Evolutionary conservation across 2,888 invertebrate genomes (phyloP).

Genomic region (Ptychoptera albimana): DNA sequence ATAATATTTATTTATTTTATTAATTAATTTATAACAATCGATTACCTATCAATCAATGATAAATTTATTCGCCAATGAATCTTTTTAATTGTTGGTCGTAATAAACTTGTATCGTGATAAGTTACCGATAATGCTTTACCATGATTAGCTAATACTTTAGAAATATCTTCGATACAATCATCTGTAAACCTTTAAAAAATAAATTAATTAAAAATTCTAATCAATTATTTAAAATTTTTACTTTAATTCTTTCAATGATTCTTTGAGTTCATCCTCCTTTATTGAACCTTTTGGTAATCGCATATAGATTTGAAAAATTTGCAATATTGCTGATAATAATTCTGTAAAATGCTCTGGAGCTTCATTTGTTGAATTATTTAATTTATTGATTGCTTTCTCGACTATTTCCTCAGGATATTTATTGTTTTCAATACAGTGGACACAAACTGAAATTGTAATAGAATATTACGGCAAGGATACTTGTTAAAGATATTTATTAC

Average conservation of each 20-base stretch:
- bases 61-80: slow-evolving; percentile 37
- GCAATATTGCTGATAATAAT: slow-evolving; percentile 32
- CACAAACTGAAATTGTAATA: slow-evolving; percentile 18
- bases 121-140: slow-evolving; percentile 26
- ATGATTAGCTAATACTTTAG: slow-evolving; percentile 34
- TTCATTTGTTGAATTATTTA: slow-evolving; percentile 26
- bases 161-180: slow-evolving; percentile 34
- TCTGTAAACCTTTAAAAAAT: slow-evolving; percentile 26
- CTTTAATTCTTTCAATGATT: slow-evolving; percentile 32
- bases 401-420: slow-evolving; percentile 28
- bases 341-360: slow-evolving; percentile 33
- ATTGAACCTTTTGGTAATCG: slow-evolving; percentile 30
- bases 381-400: slow-evolving; percentile 26
- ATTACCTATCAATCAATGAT: slow-evolving; percentile 29
- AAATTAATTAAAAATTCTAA: background rate
- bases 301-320: slow-evolving; percentile 33
- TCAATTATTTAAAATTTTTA: slow-evolving; percentile 12
- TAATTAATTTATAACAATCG: slow-evolving; percentile 12
- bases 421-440: slow-evolving; percentile 28
- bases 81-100: slow-evolving; percentile 27
- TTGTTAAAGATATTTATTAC: background rate
- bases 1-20: slow-evolving; percentile 2
- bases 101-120: slow-evolving; percentile 26
- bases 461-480: background rate
- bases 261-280: slow-evolving; percentile 32